These are phyloP conservation scores for Pseudotriccus pelzelni DNA, from an alignment of 2,797 vertebrate genomes.

Conservation along the genomic window DNA sequence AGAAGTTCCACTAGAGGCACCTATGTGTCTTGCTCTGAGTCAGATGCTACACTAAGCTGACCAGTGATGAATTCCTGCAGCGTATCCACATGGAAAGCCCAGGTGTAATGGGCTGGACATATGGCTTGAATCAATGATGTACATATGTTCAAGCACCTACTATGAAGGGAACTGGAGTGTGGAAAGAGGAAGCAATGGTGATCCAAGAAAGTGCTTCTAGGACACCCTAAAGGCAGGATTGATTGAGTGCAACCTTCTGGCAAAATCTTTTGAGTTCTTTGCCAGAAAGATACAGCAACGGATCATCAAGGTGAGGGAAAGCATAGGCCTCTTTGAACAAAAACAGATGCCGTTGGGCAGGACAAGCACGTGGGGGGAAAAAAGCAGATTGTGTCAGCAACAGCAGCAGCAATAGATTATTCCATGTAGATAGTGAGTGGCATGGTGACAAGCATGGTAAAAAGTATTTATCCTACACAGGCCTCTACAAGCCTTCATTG, in stretches of 20 bases:
- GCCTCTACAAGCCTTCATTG: not conserved
- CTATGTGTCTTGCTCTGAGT: conserved; percentile 40
- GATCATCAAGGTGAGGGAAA: conserved; percentile 58
- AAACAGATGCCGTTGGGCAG: conserved; percentile 44
- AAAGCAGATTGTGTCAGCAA: not conserved
- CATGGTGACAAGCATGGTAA: conserved; percentile 20
- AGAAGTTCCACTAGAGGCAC: conserved; percentile 52
- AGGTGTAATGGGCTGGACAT: conserved; percentile 58
- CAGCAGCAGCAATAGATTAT: conserved; percentile 32
- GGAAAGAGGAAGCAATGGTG: conserved; percentile 51
- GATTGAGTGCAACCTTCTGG: conserved; percentile 65
- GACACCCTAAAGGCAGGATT: conserved; percentile 66
- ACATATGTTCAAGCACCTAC: conserved; percentile 58
- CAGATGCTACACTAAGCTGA: conserved; percentile 43
- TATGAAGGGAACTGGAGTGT: conserved; percentile 42
- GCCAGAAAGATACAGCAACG: conserved; percentile 48
- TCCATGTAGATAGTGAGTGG: conserved; percentile 4
- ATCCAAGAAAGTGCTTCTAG: conserved; percentile 58
- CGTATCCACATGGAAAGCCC: conserved; percentile 31
- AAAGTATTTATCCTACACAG: not conserved
- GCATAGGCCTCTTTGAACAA: conserved; percentile 46
- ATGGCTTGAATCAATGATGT: conserved; percentile 59
- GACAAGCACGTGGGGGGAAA: not conserved
- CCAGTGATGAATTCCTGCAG: conserved; percentile 61
- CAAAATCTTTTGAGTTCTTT: conserved; percentile 65